Evolutionary conservation across 2,888 invertebrate species (phyloP).

Genomic region (Caenorhabditis wallacei): DNA sequence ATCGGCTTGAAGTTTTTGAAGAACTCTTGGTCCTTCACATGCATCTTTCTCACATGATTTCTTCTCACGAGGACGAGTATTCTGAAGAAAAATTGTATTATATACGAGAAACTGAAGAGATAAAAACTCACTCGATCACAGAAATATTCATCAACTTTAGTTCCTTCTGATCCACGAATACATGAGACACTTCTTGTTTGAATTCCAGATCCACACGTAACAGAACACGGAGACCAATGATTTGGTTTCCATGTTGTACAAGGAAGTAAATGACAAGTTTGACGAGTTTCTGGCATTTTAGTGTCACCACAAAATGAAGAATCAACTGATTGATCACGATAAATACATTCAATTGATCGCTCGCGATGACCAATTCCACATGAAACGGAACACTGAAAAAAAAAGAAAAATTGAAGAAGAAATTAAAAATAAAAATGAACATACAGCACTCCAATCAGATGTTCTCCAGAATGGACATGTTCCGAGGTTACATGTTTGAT

Average conservation of each 20-base stretch:
- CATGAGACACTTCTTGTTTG: constrained; percentile 87
- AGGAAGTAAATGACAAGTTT: constrained; percentile 74
- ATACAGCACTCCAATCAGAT: constrained; percentile 84
- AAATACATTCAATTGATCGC: constrained; percentile 79
- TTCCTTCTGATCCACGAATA: constrained; percentile 69
- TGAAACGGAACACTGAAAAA: constrained; percentile 80
- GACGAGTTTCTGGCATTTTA: constrained; percentile 68
- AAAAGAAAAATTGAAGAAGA: too few relatives aligned
- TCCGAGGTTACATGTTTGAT: constrained; percentile 83
- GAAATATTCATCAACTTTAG: constrained; percentile 60
- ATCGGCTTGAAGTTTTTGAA: constrained; percentile 60
- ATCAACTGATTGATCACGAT: constrained; percentile 81
- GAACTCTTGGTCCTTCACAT: constrained; percentile 58
- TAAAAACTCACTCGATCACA: constrained; percentile 70
- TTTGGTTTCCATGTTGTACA: constrained; percentile 78
- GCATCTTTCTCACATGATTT: constrained; percentile 74
- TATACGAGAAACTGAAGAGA: not conserved
- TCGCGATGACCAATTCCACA: constrained; percentile 81
- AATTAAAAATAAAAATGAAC: constrained; percentile 40
- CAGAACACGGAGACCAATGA: constrained; percentile 82
- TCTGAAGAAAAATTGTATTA: constrained; percentile 38
- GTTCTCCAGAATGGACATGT: constrained; percentile 84
- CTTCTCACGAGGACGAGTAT: constrained; percentile 63
- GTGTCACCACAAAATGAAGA: constrained; percentile 77
- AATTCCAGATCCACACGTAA: constrained; percentile 87